These are phyloP conservation scores for Ichneumoninae sp. DNA, from an alignment of 2,888 invertebrate species.

Conservation along the genomic window DNA sequence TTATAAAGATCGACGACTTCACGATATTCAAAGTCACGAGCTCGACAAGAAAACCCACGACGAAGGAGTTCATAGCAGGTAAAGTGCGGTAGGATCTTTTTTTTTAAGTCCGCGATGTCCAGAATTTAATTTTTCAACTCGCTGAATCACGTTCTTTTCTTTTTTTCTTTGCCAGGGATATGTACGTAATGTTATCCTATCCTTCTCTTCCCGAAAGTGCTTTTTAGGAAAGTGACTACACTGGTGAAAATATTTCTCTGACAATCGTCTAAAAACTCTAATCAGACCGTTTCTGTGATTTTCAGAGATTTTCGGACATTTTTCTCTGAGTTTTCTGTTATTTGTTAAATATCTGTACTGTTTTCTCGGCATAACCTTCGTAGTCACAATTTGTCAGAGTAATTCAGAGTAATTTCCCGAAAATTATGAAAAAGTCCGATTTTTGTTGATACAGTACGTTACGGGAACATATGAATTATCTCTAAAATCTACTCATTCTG, in stretches of 20 bases:
- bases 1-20: conserved; percentile 96
- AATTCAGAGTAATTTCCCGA: background rate
- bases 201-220: background rate
- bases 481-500: too few relatives aligned
- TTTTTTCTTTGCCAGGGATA: background rate
- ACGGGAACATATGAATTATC: too few relatives aligned
- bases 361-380: too few relatives aligned
- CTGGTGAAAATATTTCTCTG: too few relatives aligned
- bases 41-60: conserved; percentile 89
- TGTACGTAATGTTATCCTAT: background rate
- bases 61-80: conserved; percentile 93
- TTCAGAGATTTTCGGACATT: too few relatives aligned
- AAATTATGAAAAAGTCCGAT: background rate
- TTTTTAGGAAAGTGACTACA: background rate
- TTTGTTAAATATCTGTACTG: too few relatives aligned
- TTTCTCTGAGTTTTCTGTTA: too few relatives aligned
- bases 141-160: background rate
- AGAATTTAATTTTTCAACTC: conserved; percentile 24
- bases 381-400: too few relatives aligned
- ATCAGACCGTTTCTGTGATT: too few relatives aligned
- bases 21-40: conserved; percentile 94
- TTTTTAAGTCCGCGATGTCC: background rate
- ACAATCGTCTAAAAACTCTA: too few relatives aligned
- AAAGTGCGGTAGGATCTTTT: conserved; percentile 72
- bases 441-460: too few relatives aligned